Base-by-base conservation (phyloP, 1,140 invertebrate genomes). In the Drosophila bipectinata region DNA sequence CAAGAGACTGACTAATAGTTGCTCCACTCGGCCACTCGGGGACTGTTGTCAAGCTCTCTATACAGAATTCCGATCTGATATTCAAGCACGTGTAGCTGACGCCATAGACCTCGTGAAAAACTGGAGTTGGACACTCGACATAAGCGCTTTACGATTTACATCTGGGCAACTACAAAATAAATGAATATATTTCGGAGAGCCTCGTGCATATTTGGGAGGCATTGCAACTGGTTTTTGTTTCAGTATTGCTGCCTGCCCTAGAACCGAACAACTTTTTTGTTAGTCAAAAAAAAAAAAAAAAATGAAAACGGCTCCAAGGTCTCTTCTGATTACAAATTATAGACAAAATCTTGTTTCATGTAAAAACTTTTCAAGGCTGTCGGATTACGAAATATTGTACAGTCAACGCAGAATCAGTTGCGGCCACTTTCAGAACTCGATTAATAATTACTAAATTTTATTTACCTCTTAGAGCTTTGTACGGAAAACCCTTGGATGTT, bases 1-100 rank as follows among this genome's bases (percentile, higher is more conserved):
- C 57, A 30, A 37, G 9, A 30, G 9, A 30, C 49, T 77, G 68
- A 73, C 79, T 81, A 83, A 83, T 77, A 44, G n/a, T 44, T 51
- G 12, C 21, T 39, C 7, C 7, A 7, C 8, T 15, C 4, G 21
- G 28, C 12, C 15, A 34, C 49, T 21, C n/a, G 37, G 24, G 8
- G 5, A 8, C 66, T 71, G 67, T 71, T 71, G 67, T 69, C 67
- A 71, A 69, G 67, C 44, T 21, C 44, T 24, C 44, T 30, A 10
- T 24, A 21, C 48, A 44, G 66, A 41, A 24, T 55, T 15, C 48
- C 63, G 48, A 68, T 69, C 7, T 41, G 15, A 8, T 41, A 6
- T 10, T 12, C 24, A n/a, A 39, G 32, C 66, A 69, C 66, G 66
- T 69, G 66, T 37, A 28, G 41, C 14, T 69, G 63, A 64, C 63